Conservation (phyloP, 2,888 invertebrate genomes). For the Eubasilissa splendida region DNA sequence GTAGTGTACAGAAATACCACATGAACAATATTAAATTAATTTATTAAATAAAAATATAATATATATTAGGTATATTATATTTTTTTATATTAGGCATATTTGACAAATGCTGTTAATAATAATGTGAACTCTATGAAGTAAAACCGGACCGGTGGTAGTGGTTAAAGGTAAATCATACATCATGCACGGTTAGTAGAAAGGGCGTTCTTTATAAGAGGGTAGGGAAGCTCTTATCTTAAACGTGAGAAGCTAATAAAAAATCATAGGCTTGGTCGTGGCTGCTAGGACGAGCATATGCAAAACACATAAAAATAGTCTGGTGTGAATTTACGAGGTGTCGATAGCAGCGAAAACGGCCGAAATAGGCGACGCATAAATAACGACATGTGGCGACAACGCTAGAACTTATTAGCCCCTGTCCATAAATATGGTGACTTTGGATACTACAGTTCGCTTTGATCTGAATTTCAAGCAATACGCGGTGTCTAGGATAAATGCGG, state of each 20-base stretch:
- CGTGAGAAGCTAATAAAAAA: slow-evolving; percentile 54
- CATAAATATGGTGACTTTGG: slow-evolving; percentile 3
- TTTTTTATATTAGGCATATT: neutral
- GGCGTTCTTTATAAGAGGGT: slow-evolving; percentile 16
- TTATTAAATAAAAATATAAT: no score
- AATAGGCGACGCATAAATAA: slow-evolving; percentile 24
- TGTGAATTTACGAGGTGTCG: slow-evolving; percentile 56
- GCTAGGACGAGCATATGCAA: slow-evolving; percentile 53
- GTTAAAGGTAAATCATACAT: slow-evolving; percentile 42
- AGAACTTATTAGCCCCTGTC: slow-evolving; percentile 1
- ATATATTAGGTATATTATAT: no score
- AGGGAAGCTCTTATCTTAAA: slow-evolving; percentile 39
- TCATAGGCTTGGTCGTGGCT: slow-evolving; percentile 43
- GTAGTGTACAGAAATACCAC: no score
- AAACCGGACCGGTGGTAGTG: slow-evolving; percentile 16
- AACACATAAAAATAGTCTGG: slow-evolving; percentile 54
- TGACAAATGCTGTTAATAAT: neutral
- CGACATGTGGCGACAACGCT: slow-evolving; percentile 40
- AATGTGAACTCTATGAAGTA: neutral
- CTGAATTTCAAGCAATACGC: neutral
- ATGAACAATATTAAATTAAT: no score
- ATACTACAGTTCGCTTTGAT: neutral
- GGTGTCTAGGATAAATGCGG: no score
- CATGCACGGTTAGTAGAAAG: slow-evolving; percentile 14
- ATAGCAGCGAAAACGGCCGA: slow-evolving; percentile 45